Conservation (phyloP, 1,140 invertebrate genomes). For the Bombus cullumanus region DNA sequence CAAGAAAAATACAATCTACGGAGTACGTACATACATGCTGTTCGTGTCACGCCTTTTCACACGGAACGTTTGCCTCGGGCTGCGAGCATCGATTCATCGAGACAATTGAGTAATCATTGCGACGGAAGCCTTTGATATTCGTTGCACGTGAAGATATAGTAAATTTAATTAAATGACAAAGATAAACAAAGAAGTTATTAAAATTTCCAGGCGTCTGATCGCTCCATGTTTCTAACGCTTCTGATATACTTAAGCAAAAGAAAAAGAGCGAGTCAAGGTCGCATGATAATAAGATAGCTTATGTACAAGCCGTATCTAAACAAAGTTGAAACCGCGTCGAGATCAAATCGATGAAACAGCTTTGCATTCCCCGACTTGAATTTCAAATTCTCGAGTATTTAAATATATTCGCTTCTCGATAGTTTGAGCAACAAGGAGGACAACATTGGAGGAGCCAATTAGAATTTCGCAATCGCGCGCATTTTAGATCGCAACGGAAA, state of each 20-base stretch:
- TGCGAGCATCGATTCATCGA: slow-evolving; percentile 33
- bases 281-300: background rate
- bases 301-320: background rate
- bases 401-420: background rate
- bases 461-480: background rate
- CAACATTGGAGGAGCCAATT: background rate
- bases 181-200: too few relatives aligned
- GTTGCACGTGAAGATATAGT: too few relatives aligned
- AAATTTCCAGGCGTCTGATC: background rate
- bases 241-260: too few relatives aligned
- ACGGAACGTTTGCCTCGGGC: too few relatives aligned
- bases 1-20: slow-evolving; percentile 35
- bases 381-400: background rate
- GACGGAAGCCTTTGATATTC: background rate
- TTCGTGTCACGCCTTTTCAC: slow-evolving; percentile 21
- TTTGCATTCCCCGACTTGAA: background rate
- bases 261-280: background rate
- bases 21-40: background rate
- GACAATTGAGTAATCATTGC: slow-evolving; percentile 52
- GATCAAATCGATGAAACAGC: background rate
- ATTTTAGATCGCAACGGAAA: background rate
- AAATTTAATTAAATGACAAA: background rate
- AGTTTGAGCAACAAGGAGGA: background rate
- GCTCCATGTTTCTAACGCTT: background rate
- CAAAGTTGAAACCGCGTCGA: background rate